phyloP scores from a whole-genome alignment of 2,888 invertebrate genomes.

The Thecocarcelia acutangulata region DNA sequence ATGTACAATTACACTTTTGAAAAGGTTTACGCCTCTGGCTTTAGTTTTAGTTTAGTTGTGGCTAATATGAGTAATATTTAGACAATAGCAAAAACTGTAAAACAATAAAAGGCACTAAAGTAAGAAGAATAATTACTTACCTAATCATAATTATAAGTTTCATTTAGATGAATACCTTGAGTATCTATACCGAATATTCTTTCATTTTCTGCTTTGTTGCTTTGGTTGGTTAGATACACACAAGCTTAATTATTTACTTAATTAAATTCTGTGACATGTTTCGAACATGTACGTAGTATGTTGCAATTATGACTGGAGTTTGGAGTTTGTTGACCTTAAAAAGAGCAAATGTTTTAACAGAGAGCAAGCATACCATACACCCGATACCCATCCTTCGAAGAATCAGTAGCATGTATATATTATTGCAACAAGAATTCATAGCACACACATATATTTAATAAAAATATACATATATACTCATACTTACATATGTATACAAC shows the following conservation, averaged over 20 bases:
- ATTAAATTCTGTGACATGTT: conserved; percentile 27
- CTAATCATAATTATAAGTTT: conserved; percentile 66
- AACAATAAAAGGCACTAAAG: conserved; percentile 26
- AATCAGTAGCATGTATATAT: too few relatives aligned
- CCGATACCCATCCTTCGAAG: too few relatives aligned
- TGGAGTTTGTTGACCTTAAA: conserved; percentile 12
- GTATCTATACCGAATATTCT: conserved; percentile 2
- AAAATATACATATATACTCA: too few relatives aligned
- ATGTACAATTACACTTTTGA: conserved; percentile 40
- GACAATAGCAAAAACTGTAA: conserved; percentile 28
- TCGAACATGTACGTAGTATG: conserved; percentile 29
- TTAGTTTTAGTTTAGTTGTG: conserved; percentile 51
- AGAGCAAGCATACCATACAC: too few relatives aligned
- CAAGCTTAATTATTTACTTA: not conserved
- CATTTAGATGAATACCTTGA: conserved; percentile 32
- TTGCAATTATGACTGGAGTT: not conserved
- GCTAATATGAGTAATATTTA: conserved; percentile 43
- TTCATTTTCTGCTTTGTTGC: not conserved
- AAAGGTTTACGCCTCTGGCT: conserved; percentile 65
- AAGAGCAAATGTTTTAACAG: not conserved
- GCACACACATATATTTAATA: too few relatives aligned
- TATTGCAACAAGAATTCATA: too few relatives aligned
- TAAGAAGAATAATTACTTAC: conserved; percentile 48
- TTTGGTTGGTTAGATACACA: conserved; percentile 21
- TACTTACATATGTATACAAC: too few relatives aligned